Base-by-base conservation (phyloP, 2,888 invertebrate species). In the Euspilapteryx auroguttella region DNA sequence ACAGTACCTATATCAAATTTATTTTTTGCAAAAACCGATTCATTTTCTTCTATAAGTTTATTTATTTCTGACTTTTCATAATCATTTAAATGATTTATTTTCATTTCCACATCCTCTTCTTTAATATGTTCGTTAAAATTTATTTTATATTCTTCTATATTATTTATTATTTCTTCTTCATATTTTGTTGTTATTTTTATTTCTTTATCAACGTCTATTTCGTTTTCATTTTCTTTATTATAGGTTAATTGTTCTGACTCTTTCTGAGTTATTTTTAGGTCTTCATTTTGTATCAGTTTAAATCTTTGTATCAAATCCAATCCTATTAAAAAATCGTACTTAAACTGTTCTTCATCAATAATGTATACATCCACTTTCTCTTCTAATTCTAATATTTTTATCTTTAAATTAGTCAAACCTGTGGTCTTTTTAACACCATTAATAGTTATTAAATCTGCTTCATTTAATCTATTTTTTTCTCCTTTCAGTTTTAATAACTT, bases 1-100 rank as follows among this genome's bases (percentile, higher is more conserved):
- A 44, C 40, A 3, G 33, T 35, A 2, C 44, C 44, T 1, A 40
- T 23, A 30, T 42, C 41, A 33, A 37, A 40, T 32, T 40, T 40
- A 12, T 42, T 33, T 23, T 36, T 40, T 2, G 37, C 37, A 27
- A 40, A 39, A 3, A 36, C 8, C n/a, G 31, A 25, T 15, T 34
- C 36, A 21, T 38, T 32, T 30, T 34, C 34, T 4, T 20, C 1
- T 11, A 37, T 35, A 11, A 37, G 14, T 12, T 25, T 25, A 25
- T 37, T 9, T 15, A 40, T 37, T 17, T 34, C 21, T 1, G 14
- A 40, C 37, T 22, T 22, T 8, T 17, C 8, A 6, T 17, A 5
- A 10, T 22, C n/a, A n/a, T 22, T n/a, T n/a, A 10, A 22, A 22
- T 22, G 10, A 7, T 30, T 25, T 27, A 17, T 25, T 22, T 9